Base-by-base conservation (phyloP, 2,797 vertebrate genomes). In the Coracias cyanogaster region DNA sequence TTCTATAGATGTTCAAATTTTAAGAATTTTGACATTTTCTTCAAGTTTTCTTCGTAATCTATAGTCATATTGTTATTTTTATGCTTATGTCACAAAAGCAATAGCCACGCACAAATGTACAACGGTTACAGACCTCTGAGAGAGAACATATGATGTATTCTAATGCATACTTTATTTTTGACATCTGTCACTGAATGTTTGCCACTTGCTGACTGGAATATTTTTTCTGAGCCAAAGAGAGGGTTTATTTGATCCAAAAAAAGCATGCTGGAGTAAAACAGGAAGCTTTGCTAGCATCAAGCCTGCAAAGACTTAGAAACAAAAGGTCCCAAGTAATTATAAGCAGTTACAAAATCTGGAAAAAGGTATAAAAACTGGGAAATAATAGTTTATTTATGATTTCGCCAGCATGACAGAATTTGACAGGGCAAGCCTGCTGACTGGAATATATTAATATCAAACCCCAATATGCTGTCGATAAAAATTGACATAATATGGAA, bases 201-300 rank as follows among this genome's bases (percentile, higher is more conserved):
- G 25, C 21, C n/a, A 41, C 26, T 74, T 65, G 8, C 18, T n/a
- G 61, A 60, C 7, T 49, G 22, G 14, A 66, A 41, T 86, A 39
- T 58, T 82, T 90, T 70, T 73, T 74, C 18, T 49, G 57, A 81
- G 29, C 22, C 17, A 52, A 73, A 80, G 7, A 5, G 7, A 57
- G 2, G 14, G 14, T 3, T 1, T 1, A 57, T 71, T 64, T 54
- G 3, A 26, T 49, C 2, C 0, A 24, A 31, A 49, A 21, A 20
- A 46, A 10, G 4, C 43, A 48, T 41, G 7, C 8, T 55, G 21
- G 61, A 71, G 74, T 57, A 73, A 89, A 65, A 0, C 0, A 6
- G 25, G 67, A 83, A 60, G 28, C 3, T 91, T 90, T 45, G 6
- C 17, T 71, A 80, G 20, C 48, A 67, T 55, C 9, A 39, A 52